These are phyloP conservation scores for Ochropleura leucogaster DNA, from an alignment of 2,888 invertebrate genomes.

Conservation along the genomic window DNA sequence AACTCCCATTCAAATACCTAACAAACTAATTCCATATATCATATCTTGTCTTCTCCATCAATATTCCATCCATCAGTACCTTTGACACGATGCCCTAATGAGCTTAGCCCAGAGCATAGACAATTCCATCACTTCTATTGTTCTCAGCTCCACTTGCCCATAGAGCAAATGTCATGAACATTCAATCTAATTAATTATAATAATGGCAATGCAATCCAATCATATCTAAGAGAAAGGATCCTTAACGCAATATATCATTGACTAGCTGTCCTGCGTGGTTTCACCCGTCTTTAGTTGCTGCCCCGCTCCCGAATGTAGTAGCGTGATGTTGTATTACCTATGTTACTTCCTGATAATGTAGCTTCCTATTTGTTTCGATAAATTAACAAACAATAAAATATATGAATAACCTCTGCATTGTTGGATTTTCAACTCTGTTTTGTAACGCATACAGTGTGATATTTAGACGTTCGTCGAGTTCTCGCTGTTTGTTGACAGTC, in stretches of 20 bases:
- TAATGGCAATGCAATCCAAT: slow-evolving; percentile 21
- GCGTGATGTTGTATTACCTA: too few species aligned
- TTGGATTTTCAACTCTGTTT: not conserved
- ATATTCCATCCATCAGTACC: not conserved
- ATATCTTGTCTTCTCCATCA: not conserved
- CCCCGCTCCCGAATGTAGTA: too few species aligned
- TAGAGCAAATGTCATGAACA: slow-evolving; percentile 30
- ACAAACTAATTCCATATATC: not conserved
- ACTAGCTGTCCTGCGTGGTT: too few species aligned
- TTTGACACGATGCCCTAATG: not conserved
- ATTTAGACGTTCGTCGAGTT: not conserved
- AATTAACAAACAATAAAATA: too few species aligned
- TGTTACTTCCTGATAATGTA: too few species aligned
- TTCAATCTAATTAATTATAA: slow-evolving; percentile 23
- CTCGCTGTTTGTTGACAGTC: not conserved
- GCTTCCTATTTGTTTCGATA: too few species aligned
- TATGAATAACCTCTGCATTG: not conserved
- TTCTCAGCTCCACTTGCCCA: slow-evolving; percentile 14
- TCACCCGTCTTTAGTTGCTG: too few species aligned
- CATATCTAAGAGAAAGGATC: not conserved
- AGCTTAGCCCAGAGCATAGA: slow-evolving; percentile 7
- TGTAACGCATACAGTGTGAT: not conserved
- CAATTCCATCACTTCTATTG: slow-evolving; percentile 22
- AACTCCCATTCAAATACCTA: too few species aligned
- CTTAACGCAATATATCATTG: not conserved